Evolutionary conservation across 1,140 invertebrate genomes (phyloP), one percentile per base, ranked within the genome.

Genomic region (Zaprionus ghesquierei): DNA sequence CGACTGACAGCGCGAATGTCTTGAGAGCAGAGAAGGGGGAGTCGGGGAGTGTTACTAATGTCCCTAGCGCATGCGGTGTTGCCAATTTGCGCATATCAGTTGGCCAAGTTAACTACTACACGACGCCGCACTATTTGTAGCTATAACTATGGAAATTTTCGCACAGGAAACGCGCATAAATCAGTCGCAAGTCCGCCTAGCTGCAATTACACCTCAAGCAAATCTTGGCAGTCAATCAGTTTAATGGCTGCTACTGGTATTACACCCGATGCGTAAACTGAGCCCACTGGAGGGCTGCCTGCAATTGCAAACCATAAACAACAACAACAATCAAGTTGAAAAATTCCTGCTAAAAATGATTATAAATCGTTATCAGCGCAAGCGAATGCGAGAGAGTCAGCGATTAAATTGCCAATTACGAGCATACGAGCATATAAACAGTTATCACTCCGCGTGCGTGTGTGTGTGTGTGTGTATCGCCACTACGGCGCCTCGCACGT

Each of bases 341-440:
- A 41, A 41, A 41, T 41, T 15, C n/a, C 8, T 41, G n/a, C 31
- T 33, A 6, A 15, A 41, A 41, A 15, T 41, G 35, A 41, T 41
- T 41, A 41, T 41, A 41, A 41, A n/a, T 81, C 81, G n/a, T 81
- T 81, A 81, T 81, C 78, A 81, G 63, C 49, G 41, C 64, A 65
- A 51, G 62, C 53, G 35, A 15, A 41, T 41, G 18, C 41, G 62
- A 69, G 18, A 18, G 62, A 69, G 73, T 58, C 77, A 85, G 77
- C 81, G 77, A 85, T 85, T 84, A 85, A 65, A 85, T 81, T 86
- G 74, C 69, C 81, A 85, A 86, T 86, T 85, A 72, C 69, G 49
- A 41, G n/a, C n/a, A 41, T 41, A 41, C 35, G 5, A 66, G 33
- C 33, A 35, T n/a, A 35, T 33, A 33, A 33, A 33, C 31, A 33